Evolutionary conservation across 2,888 invertebrate genomes (phyloP).

Genomic region (Mechanitis messenoides): DNA sequence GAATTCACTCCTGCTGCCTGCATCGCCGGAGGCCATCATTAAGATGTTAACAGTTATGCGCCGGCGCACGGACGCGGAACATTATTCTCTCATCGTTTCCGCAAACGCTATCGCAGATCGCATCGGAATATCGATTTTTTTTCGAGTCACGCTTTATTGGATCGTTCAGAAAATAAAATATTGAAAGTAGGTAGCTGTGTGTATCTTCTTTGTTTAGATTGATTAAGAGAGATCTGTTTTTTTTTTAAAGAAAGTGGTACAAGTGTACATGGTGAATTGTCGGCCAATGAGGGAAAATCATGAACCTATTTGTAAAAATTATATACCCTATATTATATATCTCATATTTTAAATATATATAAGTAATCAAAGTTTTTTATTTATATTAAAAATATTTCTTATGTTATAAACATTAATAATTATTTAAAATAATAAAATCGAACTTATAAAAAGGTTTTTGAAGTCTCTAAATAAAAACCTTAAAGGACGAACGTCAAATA

Average conservation of each 20-base stretch:
- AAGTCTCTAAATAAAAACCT: too few species aligned
- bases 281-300: not conserved
- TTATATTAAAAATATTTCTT: too few species aligned
- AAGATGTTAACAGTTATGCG: constrained; percentile 60
- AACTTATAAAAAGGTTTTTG: too few species aligned
- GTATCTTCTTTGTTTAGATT: constrained; percentile 4
- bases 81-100: constrained; percentile 65
- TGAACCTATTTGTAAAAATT: not conserved
- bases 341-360: too few species aligned
- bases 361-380: too few species aligned
- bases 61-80: constrained; percentile 68
- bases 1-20: constrained; percentile 20
- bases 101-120: constrained; percentile 36
- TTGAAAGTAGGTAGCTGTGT: constrained; percentile 7
- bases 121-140: constrained; percentile 28
- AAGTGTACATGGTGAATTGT: constrained; percentile 1
- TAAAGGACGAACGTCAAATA: too few species aligned
- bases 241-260: constrained; percentile 2
- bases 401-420: too few species aligned
- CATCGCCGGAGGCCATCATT: constrained; percentile 28
- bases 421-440: too few species aligned
- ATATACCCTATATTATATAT: not conserved
- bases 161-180: constrained; percentile 3
- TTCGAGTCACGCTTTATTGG: constrained; percentile 23
- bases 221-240: constrained; percentile 3